Base-by-base conservation (phyloP, 2,797 vertebrate species). In the Huso huso region DNA sequence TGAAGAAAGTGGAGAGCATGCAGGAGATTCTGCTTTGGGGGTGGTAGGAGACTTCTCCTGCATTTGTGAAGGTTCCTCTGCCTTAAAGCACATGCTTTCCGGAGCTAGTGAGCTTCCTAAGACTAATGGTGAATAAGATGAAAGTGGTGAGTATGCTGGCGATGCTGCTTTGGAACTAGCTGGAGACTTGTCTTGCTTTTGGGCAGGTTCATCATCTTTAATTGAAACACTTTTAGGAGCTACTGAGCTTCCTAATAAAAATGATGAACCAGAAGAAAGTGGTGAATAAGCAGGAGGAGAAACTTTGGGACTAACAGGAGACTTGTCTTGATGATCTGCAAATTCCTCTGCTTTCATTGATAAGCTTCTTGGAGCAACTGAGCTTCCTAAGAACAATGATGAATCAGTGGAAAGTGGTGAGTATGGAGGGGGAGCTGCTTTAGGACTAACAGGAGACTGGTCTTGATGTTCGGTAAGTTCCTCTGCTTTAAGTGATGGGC, bases 401-500 rank as follows among this genome's bases (percentile, higher is more conserved):
- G 23, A 37, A 37, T 37, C 23, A 37, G 23, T 37, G 23, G 23
- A 37, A 37, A 37, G 23, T 37, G 23, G 23, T 37, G 23, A 87
- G 62, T 87, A 86, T 10, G 85, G 75, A 73, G 86, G 82, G 79
- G 87, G 87, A 37, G 87, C 82, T 70, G 87, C 84, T 65, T 84
- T 83, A 62, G 88, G 86, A 69, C 84, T 85, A 73, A 89, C 78
- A 13, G 87, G 83, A 80, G 89, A 94, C 73, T 92, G 86, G 69
- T 84, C 88, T 63, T 91, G 90, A 73, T 81, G 88, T 61, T 87
- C 76, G 71, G 85, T 84, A 48, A 84, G 83, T 71, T 90, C 89
- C 68, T 91, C 91, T 75, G 72, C 79, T 79, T 84, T 84, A 70
- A 37, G 23, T 37, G 23, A 87, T 1, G 80, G 79, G 73, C 84